A percentile compares a stretch with the other conserved stretches of the same genome.
phyloP scores from a whole-genome alignment of 2,888 invertebrate species.

The Pseudoips prasinana region DNA sequence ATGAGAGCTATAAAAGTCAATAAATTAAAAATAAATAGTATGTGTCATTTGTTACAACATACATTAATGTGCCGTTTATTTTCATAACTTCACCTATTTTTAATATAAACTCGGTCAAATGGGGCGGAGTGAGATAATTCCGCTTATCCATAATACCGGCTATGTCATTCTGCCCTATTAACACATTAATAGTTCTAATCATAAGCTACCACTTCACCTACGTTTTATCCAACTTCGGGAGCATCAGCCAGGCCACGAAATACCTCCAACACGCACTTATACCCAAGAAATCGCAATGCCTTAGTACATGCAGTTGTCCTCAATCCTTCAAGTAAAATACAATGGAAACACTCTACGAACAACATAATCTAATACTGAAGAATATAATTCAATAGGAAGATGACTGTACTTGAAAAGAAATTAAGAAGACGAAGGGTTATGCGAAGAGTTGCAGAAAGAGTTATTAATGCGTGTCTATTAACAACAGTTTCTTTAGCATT shows the following conservation, averaged over 20 bases:
- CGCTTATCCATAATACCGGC: slow-evolving; percentile 34
- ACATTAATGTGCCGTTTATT: too few relatives aligned
- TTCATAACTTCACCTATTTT: slow-evolving; percentile 39
- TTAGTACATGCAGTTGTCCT: slow-evolving; percentile 45
- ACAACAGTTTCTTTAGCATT: slow-evolving; percentile 57
- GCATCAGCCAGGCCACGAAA: slow-evolving; percentile 10
- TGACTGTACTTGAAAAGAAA: slow-evolving; percentile 48
- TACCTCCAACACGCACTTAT: slow-evolving; percentile 16
- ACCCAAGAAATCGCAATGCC: slow-evolving; percentile 41
- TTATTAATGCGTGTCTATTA: slow-evolving; percentile 51
- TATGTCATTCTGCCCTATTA: slow-evolving; percentile 52
- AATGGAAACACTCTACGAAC: too few relatives aligned
- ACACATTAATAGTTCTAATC: slow-evolving; percentile 42
- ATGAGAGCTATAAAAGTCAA: too few relatives aligned
- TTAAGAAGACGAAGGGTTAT: slow-evolving; percentile 39
- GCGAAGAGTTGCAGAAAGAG: slow-evolving; percentile 46
- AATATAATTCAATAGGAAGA: slow-evolving; percentile 12
- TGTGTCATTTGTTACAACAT: too few relatives aligned
- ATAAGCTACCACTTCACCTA: slow-evolving; percentile 48
- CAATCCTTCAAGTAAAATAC: slow-evolving; percentile 6
- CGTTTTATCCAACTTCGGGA: slow-evolving; percentile 43
- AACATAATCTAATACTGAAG: too few relatives aligned
- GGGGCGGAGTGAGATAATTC: slow-evolving; percentile 48
- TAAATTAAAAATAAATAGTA: too few relatives aligned
- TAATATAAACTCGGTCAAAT: slow-evolving; percentile 35